Evolutionary conservation across 2,113 vertebrate species (phyloP).

Genomic region (Glaucomys volans): DNA sequence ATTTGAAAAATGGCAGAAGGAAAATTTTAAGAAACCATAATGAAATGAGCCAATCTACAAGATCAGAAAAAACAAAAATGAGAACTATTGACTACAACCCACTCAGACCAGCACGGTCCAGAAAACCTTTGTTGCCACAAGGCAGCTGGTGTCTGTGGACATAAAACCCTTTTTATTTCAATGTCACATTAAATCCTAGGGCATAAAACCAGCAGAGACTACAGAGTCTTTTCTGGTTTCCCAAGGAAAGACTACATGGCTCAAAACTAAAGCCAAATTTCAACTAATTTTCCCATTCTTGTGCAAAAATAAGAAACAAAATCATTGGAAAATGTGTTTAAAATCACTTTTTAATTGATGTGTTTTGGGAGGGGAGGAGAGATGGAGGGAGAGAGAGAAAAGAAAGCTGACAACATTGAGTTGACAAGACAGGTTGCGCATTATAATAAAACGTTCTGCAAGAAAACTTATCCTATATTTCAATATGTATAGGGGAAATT

Average conservation of each 20-base stretch:
- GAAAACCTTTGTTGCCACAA: conserved; percentile 24
- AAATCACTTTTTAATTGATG: not conserved
- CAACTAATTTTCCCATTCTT: not conserved
- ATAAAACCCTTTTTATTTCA: conserved; percentile 66
- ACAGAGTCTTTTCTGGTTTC: not conserved
- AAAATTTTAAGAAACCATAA: not conserved
- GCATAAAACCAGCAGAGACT: not conserved
- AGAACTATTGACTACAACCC: not conserved
- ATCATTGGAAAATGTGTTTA: not conserved
- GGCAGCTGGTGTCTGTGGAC: conserved; percentile 6
- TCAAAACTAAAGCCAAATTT: not conserved
- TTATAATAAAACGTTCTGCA: not conserved
- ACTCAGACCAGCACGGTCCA: not conserved
- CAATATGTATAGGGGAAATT: not conserved
- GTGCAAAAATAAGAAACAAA: not conserved
- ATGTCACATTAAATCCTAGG: conserved; percentile 34
- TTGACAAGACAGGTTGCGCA: not conserved
- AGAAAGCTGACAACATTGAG: not conserved
- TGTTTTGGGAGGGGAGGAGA: not conserved
- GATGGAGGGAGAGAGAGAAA: not conserved
- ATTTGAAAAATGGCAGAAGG: conserved; percentile 3
- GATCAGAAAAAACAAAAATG: conserved; percentile 17
- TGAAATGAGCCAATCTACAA: not conserved
- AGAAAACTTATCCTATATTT: not conserved
- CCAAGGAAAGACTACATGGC: not conserved